Percentiles rank a stretch among this genome's conserved stretches.
These are phyloP conservation scores for Fregata magnificens DNA, from an alignment of 2,113 vertebrate genomes.

Conservation along the genomic window DNA sequence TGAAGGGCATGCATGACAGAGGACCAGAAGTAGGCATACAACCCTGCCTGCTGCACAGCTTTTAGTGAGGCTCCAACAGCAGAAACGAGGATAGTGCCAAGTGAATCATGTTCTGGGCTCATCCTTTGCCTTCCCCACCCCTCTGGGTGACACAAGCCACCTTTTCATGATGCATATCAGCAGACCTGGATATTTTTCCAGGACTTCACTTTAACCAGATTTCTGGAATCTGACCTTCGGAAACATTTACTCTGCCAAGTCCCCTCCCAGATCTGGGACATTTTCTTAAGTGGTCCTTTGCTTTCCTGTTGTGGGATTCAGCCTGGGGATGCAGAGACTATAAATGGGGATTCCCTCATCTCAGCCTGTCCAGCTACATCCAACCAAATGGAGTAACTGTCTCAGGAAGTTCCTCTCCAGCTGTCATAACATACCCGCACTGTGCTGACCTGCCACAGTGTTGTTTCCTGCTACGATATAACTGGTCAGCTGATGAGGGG, in stretches of 20 bases:
- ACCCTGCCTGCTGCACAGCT: background rate
- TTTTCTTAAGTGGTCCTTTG: background rate
- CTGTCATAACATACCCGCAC: background rate
- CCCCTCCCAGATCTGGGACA: background rate
- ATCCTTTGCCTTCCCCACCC: slow-evolving; percentile 21
- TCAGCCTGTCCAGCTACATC: background rate
- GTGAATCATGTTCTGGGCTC: slow-evolving; percentile 31
- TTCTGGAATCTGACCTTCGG: slow-evolving; percentile 3
- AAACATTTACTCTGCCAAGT: slow-evolving; percentile 27
- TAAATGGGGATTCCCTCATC: slow-evolving; percentile 14
- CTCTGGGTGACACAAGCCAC: background rate
- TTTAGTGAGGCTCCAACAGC: background rate
- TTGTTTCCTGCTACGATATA: background rate
- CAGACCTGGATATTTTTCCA: slow-evolving; percentile 21
- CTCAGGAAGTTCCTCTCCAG: slow-evolving; percentile 4
- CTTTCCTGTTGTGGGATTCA: slow-evolving; percentile 22
- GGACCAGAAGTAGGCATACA: background rate
- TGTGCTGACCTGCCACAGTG: background rate
- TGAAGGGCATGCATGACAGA: background rate
- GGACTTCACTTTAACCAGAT: slow-evolving; percentile 21
- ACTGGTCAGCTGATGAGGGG: background rate
- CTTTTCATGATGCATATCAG: background rate
- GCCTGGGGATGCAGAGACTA: background rate
- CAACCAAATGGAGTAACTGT: background rate
- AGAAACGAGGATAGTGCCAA: background rate